Percentiles rank a stretch among this genome's conserved stretches.
phyloP scores from a whole-genome alignment of 2,113 vertebrate genomes.

The Lontra canadensis region DNA sequence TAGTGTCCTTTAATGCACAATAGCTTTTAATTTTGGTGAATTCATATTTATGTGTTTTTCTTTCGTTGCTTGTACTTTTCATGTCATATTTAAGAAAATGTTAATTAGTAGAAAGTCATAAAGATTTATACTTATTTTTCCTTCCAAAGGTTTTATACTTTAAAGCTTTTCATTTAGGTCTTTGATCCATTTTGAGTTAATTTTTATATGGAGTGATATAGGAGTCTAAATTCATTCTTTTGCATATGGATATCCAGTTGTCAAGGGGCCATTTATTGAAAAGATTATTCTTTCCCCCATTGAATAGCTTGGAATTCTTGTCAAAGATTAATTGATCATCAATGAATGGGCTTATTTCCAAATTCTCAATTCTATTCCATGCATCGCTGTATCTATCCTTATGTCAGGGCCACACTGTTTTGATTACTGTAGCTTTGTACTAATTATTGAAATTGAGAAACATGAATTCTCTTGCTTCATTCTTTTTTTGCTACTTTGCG shows the following conservation, averaged over 20 bases:
- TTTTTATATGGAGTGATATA: background rate
- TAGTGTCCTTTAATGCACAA: background rate
- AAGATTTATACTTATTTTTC: background rate
- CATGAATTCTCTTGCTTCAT: background rate
- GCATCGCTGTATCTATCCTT: background rate
- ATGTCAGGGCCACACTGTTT: background rate
- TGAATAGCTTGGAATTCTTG: background rate
- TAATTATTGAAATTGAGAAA: constrained; percentile 10
- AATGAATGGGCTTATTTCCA: background rate
- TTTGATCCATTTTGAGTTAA: background rate
- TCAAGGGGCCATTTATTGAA: background rate
- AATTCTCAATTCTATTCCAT: background rate
- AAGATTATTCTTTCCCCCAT: background rate
- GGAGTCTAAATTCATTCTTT: background rate
- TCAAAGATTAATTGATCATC: background rate
- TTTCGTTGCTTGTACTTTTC: background rate
- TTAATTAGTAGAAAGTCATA: background rate
- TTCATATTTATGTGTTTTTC: background rate
- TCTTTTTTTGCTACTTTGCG: background rate
- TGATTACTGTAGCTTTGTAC: background rate
- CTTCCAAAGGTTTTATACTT: background rate
- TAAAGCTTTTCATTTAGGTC: background rate
- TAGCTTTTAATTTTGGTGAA: background rate
- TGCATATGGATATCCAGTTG: background rate
- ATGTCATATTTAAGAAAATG: background rate